Conservation (phyloP, 2,888 invertebrate species). For the Campopleginae sp. region DNA sequence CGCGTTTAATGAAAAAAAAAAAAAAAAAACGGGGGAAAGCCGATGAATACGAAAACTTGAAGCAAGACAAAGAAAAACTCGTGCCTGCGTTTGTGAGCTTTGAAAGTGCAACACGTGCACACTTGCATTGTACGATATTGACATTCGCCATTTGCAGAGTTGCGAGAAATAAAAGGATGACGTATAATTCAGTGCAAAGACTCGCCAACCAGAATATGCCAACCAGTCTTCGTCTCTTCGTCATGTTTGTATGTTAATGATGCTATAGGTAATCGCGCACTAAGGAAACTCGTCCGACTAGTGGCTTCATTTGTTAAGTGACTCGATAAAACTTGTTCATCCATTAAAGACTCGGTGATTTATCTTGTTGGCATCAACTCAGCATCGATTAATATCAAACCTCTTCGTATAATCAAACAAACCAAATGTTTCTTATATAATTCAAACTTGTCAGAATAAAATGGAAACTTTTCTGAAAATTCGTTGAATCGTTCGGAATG, state of each 20-base stretch:
- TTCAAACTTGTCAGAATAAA: not conserved
- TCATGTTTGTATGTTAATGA: conserved; percentile 56
- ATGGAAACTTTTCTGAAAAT: not conserved
- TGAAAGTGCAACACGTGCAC: not conserved
- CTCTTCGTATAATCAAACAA: not conserved
- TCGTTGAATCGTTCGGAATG: not conserved
- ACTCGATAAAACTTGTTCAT: conserved; percentile 23
- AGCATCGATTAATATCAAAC: not conserved
- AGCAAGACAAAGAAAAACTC: conserved; percentile 5
- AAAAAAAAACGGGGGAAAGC: not conserved
- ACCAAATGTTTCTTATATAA: not conserved
- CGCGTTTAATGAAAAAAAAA: not conserved
- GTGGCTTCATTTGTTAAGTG: conserved; percentile 43
- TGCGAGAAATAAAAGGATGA: conserved; percentile 27
- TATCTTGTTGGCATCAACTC: not conserved
- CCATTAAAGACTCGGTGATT: conserved; percentile 25
- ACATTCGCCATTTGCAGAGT: conserved; percentile 18
- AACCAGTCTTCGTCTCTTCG: conserved; percentile 53
- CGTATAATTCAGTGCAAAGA: conserved; percentile 7
- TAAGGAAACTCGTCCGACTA: conserved; percentile 30
- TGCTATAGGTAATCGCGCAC: conserved; percentile 5
- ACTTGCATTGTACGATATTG: not conserved
- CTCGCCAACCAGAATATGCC: conserved; percentile 51
- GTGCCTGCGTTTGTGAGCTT: not conserved
- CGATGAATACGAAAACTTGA: not conserved